phyloP scores from a whole-genome alignment of 2,888 invertebrate genomes.

The Drosophila borborema region DNA sequence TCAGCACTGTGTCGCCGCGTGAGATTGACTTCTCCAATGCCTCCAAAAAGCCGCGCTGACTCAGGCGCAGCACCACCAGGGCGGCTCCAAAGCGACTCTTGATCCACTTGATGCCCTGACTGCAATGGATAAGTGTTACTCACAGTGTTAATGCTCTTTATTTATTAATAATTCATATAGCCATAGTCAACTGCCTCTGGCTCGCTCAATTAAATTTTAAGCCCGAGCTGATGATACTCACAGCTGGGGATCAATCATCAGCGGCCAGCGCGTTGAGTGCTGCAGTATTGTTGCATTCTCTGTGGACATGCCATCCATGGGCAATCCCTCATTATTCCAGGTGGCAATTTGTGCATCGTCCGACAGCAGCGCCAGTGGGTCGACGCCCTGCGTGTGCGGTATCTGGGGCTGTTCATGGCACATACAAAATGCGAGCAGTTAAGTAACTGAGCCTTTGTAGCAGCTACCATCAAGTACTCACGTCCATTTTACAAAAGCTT shows the following conservation, averaged over 20 bases:
- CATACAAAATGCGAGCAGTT: conserved; percentile 1
- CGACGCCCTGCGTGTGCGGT: conserved; percentile 91
- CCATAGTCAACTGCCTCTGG: neutral
- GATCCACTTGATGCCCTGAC: conserved; percentile 98
- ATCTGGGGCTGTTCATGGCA: conserved; percentile 87
- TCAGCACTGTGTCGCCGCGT: conserved; percentile 91
- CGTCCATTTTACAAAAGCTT: conserved; percentile 89
- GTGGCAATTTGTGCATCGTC: conserved; percentile 96
- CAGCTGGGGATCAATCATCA: conserved; percentile 97
- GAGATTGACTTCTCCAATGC: conserved; percentile 91
- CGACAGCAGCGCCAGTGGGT: conserved; percentile 93
- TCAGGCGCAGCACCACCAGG: conserved; percentile 91
- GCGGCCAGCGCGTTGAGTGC: conserved; percentile 96
- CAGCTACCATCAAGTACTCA: conserved; percentile 75
- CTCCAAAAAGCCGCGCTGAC: conserved; percentile 93
- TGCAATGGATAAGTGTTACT: conserved; percentile 56
- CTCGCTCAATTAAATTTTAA: neutral
- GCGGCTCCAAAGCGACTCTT: conserved; percentile 92
- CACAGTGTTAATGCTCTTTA: neutral
- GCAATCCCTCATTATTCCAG: conserved; percentile 98
- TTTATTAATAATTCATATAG: neutral
- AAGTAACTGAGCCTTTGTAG: conserved; percentile 9
- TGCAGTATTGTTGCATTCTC: conserved; percentile 97
- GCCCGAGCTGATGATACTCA: conserved; percentile 80
- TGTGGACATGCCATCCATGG: conserved; percentile 96